Evolutionary conservation across 2,797 vertebrate species (phyloP).

Genomic region (Antrozous pallidus): DNA sequence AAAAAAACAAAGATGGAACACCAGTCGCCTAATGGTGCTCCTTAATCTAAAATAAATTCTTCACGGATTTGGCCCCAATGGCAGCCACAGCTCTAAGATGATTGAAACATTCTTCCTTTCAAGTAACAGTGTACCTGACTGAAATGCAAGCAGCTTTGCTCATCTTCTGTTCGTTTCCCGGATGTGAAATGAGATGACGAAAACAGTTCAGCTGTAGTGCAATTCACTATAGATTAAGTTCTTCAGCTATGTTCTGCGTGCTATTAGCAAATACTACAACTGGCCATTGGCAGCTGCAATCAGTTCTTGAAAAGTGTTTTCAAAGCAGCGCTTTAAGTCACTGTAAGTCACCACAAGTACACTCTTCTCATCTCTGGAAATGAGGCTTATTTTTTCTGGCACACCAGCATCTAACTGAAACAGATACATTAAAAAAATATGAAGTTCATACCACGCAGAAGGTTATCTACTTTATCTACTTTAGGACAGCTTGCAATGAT

Average conservation of each 20-base stretch:
- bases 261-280: constrained; percentile 93
- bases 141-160: constrained; percentile 90
- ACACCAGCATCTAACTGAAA: constrained; percentile 96
- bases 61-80: constrained; percentile 93
- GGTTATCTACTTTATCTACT: background rate
- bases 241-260: constrained; percentile 83
- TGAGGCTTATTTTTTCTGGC: constrained; percentile 99
- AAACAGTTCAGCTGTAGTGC: constrained; percentile 91
- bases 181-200: constrained; percentile 83
- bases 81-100: constrained; percentile 88
- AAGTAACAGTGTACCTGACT: constrained; percentile 98
- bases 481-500: background rate
- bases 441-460: constrained; percentile 64
- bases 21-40: constrained; percentile 89
- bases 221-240: constrained; percentile 89
- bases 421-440: constrained; percentile 71
- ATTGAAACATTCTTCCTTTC: constrained; percentile 94
- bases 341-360: constrained; percentile 99
- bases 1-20: constrained; percentile 94
- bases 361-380: constrained; percentile 99
- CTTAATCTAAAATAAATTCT: constrained; percentile 93
- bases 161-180: constrained; percentile 87
- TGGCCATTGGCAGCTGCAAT: constrained; percentile 93
- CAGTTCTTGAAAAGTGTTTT: constrained; percentile 99
- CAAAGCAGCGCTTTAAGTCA: constrained; percentile 99